Base-by-base conservation (phyloP, 2,797 vertebrate species). In the Bryconaethiops microstoma region DNA sequence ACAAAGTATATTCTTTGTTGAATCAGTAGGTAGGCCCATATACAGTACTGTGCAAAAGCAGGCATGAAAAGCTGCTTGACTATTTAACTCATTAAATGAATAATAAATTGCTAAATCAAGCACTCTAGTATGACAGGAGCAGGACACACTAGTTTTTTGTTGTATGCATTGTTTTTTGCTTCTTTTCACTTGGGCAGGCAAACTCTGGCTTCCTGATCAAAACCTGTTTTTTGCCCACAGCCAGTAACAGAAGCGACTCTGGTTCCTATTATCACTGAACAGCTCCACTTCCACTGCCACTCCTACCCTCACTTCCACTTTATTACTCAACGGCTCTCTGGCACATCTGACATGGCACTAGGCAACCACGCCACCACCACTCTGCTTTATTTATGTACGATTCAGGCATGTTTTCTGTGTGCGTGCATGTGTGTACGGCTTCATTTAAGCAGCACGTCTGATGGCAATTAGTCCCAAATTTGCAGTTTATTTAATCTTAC, bases 401-500 rank as follows among this genome's bases (percentile, higher is more conserved):
- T 60, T 79, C 68, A 87, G 69, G 75, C 76, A 73, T 83, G 80
- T 72, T 82, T 71, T 82, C 77, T 81, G 80, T 81, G 35, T 76
- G 67, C 70, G 55, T 35, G 73, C 64, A 68, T 78, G 67, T 76
- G 83, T 75, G 67, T 77, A 78, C 79, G 64, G 70, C 80, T 81
- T 90, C 85, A 87, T 90, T 92, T 83, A 89, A 87, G 89, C 88
- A 74, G 72, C 87, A 82, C 82, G 89, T 87, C 91, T 93, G 92
- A 90, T 88, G 91, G 89, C 90, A 94, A 94, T 93, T 93, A 93
- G 86, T 91, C 86, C 79, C 82, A 82, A 86, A 89, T 79, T 85
- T 91, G 87, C 82, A 85, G 87, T 91, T 93, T 93, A 93, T 93
- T 93, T 92, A 91, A 93, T 92, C 88, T 91, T 89, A 93, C 91